Base-by-base conservation (phyloP, 2,888 invertebrate genomes). In the Tupiocoris notatus region DNA sequence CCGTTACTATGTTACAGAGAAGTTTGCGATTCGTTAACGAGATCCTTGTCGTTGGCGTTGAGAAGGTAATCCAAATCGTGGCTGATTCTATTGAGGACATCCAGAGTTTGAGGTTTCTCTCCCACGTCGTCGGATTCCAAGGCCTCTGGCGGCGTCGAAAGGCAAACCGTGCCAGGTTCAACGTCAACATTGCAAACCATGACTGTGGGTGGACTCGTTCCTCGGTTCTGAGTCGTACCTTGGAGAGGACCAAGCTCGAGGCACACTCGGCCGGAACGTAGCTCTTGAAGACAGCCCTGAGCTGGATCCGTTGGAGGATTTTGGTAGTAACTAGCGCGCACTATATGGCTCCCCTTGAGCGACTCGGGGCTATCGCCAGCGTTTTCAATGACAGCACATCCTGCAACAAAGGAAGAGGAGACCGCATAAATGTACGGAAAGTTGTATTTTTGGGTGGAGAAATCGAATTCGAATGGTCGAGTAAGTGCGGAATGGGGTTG, bases 61-160 rank as follows among this genome's bases (percentile, higher is more conserved):
- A 94, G 85, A 80, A 94, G 85, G 85, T 92, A 93, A 85, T 93
- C 92, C 80, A 94, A 86, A 85, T 94, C 93, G 82, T 91, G 90
- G 1, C 92, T 91, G 82, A 94, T 94, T 82, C 92, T 89, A 84
- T 92, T 90, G 68, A 93, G 85, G 87, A 93, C 90, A 56, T 82
- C 81, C 1, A 24, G 39, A 20, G 64, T 24, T 58, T 74, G 16
- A 62, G 20, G 62, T 3, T 54, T 17, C 39, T 57, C 76, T 12
- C 57, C 73, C 9, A 83, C 83, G n/a, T 65, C 21, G n/a, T 70
- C 70, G 6, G 65, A 18, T n/a, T n/a, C n/a, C n/a, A n/a, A n/a
- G n/a, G n/a, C n/a, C n/a, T n/a, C n/a, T n/a, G n/a, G n/a, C 7
- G 22, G 18, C 3, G 61, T 20, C 9, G 77, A 68, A 67, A 81